Conservation (phyloP, 2,797 vertebrate species). For the Paguma larvata region DNA sequence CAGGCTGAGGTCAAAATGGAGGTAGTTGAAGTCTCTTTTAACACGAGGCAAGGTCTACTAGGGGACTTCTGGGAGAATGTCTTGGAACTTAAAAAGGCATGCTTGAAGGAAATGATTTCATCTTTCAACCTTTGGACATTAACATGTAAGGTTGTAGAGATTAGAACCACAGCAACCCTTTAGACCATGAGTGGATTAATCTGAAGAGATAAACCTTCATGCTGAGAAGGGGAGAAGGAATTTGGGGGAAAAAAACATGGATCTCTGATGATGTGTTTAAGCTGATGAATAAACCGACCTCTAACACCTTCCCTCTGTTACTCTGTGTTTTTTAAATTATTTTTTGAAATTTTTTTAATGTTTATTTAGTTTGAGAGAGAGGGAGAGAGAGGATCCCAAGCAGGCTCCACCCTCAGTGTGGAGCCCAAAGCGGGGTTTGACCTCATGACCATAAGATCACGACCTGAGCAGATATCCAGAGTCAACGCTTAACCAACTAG, state of each 20-base stretch:
- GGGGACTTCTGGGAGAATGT: neutral
- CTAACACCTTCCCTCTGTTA: neutral
- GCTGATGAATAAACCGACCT: neutral
- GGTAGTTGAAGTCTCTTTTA: neutral
- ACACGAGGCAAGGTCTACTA: neutral
- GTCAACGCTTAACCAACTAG: too few species aligned
- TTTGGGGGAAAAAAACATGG: neutral
- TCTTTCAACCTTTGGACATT: neutral
- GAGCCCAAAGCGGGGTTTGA: too few species aligned
- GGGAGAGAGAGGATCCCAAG: too few species aligned
- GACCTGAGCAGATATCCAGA: too few species aligned
- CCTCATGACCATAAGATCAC: too few species aligned
- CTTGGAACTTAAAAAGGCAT: neutral
- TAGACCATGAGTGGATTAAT: neutral
- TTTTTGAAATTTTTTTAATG: too few species aligned
- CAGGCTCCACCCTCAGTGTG: too few species aligned
- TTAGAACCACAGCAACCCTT: neutral
- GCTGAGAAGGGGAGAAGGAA: neutral
- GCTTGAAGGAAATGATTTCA: neutral
- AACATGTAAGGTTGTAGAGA: neutral
- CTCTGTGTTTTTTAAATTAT: neutral
- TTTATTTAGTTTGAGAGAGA: too few species aligned
- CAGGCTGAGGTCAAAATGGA: neutral
- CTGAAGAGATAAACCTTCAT: neutral
- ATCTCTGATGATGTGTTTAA: neutral